phyloP scores from a whole-genome alignment of 1,140 invertebrate genomes.

The Dufourea novaeangliae region DNA sequence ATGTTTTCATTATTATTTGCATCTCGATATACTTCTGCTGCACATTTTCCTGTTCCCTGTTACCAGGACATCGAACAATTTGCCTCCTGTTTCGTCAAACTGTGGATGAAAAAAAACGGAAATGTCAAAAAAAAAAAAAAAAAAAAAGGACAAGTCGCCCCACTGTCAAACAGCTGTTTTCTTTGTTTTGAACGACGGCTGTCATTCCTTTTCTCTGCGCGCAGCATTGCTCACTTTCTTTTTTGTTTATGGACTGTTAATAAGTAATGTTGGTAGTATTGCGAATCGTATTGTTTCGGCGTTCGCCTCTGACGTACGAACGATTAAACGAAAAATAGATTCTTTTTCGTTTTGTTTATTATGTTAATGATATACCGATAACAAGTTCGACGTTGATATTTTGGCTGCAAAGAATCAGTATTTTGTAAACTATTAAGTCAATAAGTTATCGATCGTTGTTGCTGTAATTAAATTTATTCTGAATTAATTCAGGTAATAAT shows the following conservation, averaged over 20 bases:
- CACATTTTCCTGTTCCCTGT: not conserved
- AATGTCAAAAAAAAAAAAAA: not conserved
- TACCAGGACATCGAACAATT: not conserved
- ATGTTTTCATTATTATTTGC: constrained; percentile 5
- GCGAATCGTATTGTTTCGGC: not conserved
- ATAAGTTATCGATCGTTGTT: not conserved
- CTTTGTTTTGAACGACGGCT: constrained; percentile 38
- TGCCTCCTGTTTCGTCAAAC: not conserved
- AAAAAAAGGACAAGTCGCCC: too few species aligned
- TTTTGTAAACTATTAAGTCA: not conserved
- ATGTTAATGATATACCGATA: not conserved
- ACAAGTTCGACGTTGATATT: not conserved
- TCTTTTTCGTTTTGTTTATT: not conserved
- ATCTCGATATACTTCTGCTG: not conserved
- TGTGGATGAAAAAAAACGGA: not conserved
- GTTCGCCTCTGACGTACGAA: not conserved
- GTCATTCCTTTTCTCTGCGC: not conserved
- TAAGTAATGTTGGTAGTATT: constrained; percentile 38
- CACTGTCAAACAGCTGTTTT: constrained; percentile 11
- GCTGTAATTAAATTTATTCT: not conserved
- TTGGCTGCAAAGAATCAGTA: not conserved
- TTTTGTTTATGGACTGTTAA: constrained; percentile 19
- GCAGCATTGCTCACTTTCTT: not conserved
- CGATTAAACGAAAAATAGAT: not conserved
- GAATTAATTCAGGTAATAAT: not conserved